These are phyloP conservation scores for Rotaria sp. DNA, from an alignment of 2,888 invertebrate species.

Conservation along the genomic window DNA sequence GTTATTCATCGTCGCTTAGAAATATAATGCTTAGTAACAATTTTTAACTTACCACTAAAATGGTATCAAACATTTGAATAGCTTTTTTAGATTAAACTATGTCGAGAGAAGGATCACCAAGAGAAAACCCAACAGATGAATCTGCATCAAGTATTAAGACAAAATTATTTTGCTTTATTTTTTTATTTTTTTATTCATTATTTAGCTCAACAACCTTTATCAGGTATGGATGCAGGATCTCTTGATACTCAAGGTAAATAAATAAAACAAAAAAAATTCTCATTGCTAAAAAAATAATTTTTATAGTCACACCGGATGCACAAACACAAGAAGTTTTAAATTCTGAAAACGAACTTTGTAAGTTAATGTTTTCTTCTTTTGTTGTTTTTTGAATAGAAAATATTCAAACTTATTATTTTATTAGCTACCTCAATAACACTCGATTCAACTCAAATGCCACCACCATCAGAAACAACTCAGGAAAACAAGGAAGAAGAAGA, in stretches of 20 bases:
- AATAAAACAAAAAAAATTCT: background rate
- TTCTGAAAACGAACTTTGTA: background rate
- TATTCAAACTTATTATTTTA: no score
- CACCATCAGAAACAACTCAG: background rate
- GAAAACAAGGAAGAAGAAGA: background rate
- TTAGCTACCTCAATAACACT: no score
- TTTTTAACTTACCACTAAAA: background rate
- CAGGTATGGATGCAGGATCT: background rate
- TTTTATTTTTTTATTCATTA: background rate
- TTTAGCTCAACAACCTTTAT: background rate
- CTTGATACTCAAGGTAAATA: background rate
- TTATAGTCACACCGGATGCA: background rate
- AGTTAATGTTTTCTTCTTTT: no score
- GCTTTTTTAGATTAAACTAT: background rate
- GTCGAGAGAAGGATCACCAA: constrained; percentile 2
- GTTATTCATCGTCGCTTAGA: background rate
- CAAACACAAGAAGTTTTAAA: background rate
- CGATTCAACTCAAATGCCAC: no score
- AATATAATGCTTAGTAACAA: background rate
- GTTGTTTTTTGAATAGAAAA: no score
- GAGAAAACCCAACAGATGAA: background rate
- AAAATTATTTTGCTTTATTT: background rate
- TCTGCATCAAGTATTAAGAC: background rate
- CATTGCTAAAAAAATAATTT: background rate
- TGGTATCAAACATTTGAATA: background rate